Percentiles rank a stretch among this genome's conserved stretches.
phyloP scores from a whole-genome alignment of 2,888 invertebrate genomes.

The Hermodice carunculata region DNA sequence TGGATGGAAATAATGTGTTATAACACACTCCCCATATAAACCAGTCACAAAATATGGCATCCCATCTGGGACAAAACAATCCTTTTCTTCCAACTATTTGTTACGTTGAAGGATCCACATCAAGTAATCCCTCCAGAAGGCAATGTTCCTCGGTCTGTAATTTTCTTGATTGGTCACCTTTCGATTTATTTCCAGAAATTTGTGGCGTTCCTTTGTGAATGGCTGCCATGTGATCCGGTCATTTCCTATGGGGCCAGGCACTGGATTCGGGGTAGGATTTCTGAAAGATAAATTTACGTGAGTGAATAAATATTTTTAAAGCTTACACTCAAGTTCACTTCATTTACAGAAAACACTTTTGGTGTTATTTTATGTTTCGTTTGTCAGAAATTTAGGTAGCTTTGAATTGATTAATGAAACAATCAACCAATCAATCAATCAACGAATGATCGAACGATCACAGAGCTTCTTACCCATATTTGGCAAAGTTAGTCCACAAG shows the following conservation, averaged over 20 bases:
- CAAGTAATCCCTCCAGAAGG: conserved; percentile 11
- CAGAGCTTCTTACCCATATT: conserved; percentile 36
- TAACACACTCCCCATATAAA: too few relatives aligned
- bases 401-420: too few relatives aligned
- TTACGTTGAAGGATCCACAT: background rate
- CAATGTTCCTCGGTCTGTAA: conserved; percentile 12
- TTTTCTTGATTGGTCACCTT: background rate
- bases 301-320: background rate
- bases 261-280: conserved; percentile 3
- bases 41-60: too few relatives aligned
- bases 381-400: too few relatives aligned
- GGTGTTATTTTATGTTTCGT: too few relatives aligned
- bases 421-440: too few relatives aligned
- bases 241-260: background rate
- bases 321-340: background rate
- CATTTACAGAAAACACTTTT: too few relatives aligned
- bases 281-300: background rate
- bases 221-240: background rate
- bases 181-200: background rate
- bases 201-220: background rate
- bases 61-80: too few relatives aligned
- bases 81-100: too few relatives aligned
- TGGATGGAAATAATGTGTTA: too few relatives aligned
- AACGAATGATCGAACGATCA: too few relatives aligned
- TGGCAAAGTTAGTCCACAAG: conserved; percentile 40